A percentile compares a stretch with the other conserved stretches of the same genome.
Evolutionary conservation across 1,140 invertebrate species (phyloP).

Genomic region (Centruroides sculpturatus): DNA sequence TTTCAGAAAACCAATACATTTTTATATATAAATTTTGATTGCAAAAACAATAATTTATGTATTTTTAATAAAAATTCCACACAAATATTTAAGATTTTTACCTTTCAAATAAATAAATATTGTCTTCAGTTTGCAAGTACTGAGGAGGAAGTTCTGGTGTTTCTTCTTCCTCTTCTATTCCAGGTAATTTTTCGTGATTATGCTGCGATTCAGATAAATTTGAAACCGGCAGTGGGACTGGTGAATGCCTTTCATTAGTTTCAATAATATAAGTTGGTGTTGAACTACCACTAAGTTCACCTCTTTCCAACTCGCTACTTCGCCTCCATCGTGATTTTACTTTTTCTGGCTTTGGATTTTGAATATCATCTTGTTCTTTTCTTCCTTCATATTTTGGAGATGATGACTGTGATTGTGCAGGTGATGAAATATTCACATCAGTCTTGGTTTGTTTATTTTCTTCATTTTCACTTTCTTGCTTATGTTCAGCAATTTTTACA

Average conservation of each 20-base stretch:
- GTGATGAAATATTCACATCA: neutral
- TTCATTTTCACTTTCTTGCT: neutral
- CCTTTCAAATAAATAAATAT: constrained; percentile 49
- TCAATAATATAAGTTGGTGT: neutral
- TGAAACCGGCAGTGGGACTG: neutral
- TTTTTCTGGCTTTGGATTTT: constrained; percentile 48
- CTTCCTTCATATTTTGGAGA: neutral
- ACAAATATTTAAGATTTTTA: constrained; percentile 14
- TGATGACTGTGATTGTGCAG: neutral
- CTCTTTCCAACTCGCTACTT: constrained; percentile 56
- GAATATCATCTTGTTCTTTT: neutral
- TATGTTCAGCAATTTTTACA: neutral
- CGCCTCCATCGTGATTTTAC: constrained; percentile 71
- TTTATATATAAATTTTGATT: too few relatives aligned
- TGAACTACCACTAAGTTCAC: constrained; percentile 20
- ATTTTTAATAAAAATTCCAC: too few relatives aligned
- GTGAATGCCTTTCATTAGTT: neutral
- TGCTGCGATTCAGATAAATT: neutral
- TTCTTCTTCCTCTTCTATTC: too few relatives aligned
- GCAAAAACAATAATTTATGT: too few relatives aligned
- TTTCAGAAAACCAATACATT: too few relatives aligned
- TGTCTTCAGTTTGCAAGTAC: constrained; percentile 66
- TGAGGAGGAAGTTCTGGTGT: constrained; percentile 42
- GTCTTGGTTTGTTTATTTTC: neutral
- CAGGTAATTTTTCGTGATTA: too few relatives aligned